Base-by-base conservation (phyloP, 1,140 invertebrate species). In the Drosophila busckii region DNA sequence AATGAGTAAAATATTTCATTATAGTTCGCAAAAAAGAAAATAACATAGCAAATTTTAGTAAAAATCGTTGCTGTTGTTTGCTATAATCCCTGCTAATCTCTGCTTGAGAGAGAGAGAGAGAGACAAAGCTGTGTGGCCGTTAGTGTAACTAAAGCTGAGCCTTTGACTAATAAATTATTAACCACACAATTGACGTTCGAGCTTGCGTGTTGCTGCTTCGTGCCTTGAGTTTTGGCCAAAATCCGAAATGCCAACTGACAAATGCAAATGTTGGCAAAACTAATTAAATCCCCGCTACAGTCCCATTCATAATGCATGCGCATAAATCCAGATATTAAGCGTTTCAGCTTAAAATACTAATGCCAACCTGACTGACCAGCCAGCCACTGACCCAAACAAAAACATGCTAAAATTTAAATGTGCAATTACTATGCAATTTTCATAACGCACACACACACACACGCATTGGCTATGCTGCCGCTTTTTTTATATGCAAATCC, bases 281-380 rank as follows among this genome's bases (percentile, higher is more conserved):
- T 73, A 73, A 73, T 73, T 73, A 73, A 68, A 68, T 55, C 45
- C 35, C 28, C 31, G 53, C 25, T n/a, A n/a, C 19, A n/a, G 10
- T 6, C 32, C 46, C 52, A 68, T 71, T 52, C 60, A 80, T 71
- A 78, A 80, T 78, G 52, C 58, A 78, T 80, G 67, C 48, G 53
- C 61, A 80, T 76, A 76, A 76, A 80, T 76, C 67, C 58, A 28
- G 23, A 60, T 62, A 59, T 67, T 67, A 80, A 68, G 63, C 54
- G 68, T 40, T 46, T 31, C 32, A 48, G 71, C 67, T 80, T 80
- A 80, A 76, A 76, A n/a, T n/a, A n/a, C n/a, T n/a, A n/a, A n/a
- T n/a, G n/a, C n/a, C n/a, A n/a, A n/a, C n/a, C n/a, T n/a, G n/a
- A n/a, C n/a, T n/a, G n/a, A n/a, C n/a, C n/a, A n/a, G n/a, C n/a